A percentile compares a stretch with the other conserved stretches of the same genome.
Conservation (phyloP, 2,888 invertebrate genomes). For the Polylopha cassiicola region DNA sequence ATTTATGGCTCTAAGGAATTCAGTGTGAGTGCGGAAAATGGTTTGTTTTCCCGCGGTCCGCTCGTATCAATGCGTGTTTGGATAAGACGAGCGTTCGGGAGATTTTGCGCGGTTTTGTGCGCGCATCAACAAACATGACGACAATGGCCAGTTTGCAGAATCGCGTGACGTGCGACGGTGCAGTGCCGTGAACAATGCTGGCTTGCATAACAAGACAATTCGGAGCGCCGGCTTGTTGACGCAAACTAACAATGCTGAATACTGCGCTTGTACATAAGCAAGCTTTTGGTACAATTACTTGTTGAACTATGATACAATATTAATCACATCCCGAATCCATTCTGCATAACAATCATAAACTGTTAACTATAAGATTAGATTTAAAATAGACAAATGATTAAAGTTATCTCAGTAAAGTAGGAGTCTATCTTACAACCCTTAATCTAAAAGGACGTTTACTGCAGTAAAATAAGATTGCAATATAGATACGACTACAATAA, state of each 20-base stretch:
- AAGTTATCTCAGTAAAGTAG: too few species aligned
- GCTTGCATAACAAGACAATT: constrained; percentile 70
- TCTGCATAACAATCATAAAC: constrained; percentile 15
- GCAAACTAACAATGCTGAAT: constrained; percentile 58
- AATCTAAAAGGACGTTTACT: too few species aligned
- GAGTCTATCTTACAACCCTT: too few species aligned
- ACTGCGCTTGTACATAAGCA: constrained; percentile 48
- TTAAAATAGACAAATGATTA: too few species aligned
- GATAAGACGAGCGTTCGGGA: constrained; percentile 57
- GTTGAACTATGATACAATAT: constrained; percentile 31
- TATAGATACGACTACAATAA: too few species aligned
- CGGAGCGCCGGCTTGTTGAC: constrained; percentile 53
- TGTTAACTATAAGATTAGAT: too few species aligned
- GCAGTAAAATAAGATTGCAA: too few species aligned
- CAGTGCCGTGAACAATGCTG: constrained; percentile 71
- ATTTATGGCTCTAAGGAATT: constrained; percentile 18
- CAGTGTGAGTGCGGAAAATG: constrained; percentile 18
- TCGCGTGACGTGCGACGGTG: constrained; percentile 59
- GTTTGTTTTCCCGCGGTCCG: constrained; percentile 33
- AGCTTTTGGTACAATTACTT: constrained; percentile 49
- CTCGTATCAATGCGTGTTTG: constrained; percentile 54
- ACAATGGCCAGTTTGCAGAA: constrained; percentile 72
- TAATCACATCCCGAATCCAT: constrained; percentile 23
- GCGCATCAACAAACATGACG: constrained; percentile 65
- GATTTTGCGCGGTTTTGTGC: constrained; percentile 60